Evolutionary conservation across 2,797 vertebrate species (phyloP).

Genomic region (Xenopus petersii): DNA sequence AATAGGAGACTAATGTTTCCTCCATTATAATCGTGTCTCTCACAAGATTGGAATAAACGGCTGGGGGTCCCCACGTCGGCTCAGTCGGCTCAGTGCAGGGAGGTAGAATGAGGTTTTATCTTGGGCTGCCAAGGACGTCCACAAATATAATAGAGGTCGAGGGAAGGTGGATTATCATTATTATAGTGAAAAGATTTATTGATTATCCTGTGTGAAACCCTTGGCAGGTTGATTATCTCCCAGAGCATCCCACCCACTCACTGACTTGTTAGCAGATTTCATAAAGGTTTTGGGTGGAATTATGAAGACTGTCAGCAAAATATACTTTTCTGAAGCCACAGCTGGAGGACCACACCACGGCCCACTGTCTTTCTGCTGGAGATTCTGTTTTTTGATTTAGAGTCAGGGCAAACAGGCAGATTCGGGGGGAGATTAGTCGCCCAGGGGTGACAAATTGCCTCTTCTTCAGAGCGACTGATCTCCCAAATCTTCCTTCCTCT

Average conservation of each 20-base stretch:
- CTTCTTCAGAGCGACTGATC: too few relatives aligned
- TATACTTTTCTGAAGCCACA: not conserved
- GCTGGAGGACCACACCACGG: not conserved
- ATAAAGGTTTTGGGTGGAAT: not conserved
- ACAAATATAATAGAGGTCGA: constrained; percentile 32
- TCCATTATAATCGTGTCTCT: not conserved
- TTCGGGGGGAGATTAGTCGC: too few relatives aligned
- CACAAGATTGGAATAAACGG: not conserved
- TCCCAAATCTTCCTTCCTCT: too few relatives aligned
- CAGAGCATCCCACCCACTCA: constrained; percentile 11
- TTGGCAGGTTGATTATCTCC: constrained; percentile 17
- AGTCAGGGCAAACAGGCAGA: too few relatives aligned
- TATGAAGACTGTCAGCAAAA: not conserved
- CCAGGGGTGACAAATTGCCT: too few relatives aligned
- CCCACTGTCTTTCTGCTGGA: too few relatives aligned
- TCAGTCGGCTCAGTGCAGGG: not conserved
- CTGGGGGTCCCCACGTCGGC: not conserved
- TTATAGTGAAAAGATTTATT: constrained; percentile 36
- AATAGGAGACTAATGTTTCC: not conserved
- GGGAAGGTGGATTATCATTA: constrained; percentile 22
- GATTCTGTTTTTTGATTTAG: too few relatives aligned
- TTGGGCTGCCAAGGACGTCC: constrained; percentile 26
- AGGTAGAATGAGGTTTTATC: not conserved
- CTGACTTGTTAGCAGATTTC: not conserved
- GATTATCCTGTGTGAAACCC: constrained; percentile 22